Conservation (phyloP, 2,113 vertebrate genomes). For the Budorcas taxicolor region DNA sequence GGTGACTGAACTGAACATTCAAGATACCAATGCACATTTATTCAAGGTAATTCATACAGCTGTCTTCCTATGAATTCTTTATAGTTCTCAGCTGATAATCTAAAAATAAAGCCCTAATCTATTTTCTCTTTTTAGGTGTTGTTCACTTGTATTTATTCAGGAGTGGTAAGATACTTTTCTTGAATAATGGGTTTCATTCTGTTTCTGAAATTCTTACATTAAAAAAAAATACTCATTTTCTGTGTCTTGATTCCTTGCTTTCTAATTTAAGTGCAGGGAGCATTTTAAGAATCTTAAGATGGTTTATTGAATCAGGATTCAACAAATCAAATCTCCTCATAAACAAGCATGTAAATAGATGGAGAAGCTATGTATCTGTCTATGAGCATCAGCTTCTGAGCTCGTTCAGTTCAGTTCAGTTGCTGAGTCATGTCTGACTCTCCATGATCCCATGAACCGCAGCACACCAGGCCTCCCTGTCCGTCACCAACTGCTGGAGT, state of each 20-base stretch:
- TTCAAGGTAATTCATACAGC: background rate
- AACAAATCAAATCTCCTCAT: background rate
- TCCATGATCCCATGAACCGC: rapidly evolving
- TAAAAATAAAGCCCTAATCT: background rate
- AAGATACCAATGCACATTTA: background rate
- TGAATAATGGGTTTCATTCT: background rate
- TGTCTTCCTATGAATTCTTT: background rate
- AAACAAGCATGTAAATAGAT: background rate
- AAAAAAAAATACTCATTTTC: background rate
- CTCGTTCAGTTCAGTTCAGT: background rate
- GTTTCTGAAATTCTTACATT: background rate
- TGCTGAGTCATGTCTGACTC: background rate
- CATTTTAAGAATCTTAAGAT: background rate
- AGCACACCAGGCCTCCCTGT: background rate
- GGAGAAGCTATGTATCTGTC: background rate
- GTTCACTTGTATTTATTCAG: background rate
- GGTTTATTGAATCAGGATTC: background rate
- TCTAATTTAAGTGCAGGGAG: background rate
- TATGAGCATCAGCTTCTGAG: background rate
- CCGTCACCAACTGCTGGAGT: background rate
- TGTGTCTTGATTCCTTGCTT: background rate
- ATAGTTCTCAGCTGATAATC: background rate
- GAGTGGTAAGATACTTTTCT: background rate
- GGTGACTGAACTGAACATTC: background rate
- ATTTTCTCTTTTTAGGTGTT: background rate